Evolutionary conservation across 2,888 invertebrate genomes (phyloP).

Genomic region (Scaptomyza polygonia): DNA sequence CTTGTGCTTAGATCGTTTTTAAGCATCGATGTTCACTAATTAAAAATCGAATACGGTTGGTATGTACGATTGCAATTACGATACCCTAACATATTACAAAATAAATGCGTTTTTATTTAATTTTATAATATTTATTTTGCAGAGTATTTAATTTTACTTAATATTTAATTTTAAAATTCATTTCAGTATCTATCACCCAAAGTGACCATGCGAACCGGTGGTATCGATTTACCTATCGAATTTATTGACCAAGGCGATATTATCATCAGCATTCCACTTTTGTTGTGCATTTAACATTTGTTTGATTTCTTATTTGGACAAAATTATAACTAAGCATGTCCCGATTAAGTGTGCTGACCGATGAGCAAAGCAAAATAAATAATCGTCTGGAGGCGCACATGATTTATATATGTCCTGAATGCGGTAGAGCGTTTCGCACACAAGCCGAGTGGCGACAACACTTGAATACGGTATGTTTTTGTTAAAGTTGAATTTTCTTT

Average conservation of each 20-base stretch:
- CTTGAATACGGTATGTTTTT: conserved; percentile 58
- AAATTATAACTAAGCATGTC: conserved; percentile 43
- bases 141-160: not conserved
- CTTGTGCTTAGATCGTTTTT: not conserved
- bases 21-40: not conserved
- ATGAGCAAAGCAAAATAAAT: conserved; percentile 64
- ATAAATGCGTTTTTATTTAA: not conserved
- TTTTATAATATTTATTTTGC: not conserved
- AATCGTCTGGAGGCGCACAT: conserved; percentile 76
- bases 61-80: not conserved
- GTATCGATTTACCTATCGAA: not conserved
- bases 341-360: conserved; percentile 40
- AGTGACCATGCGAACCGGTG: not conserved
- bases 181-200: not conserved
- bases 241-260: not conserved
- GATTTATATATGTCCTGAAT: conserved; percentile 80
- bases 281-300: not conserved
- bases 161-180: not conserved
- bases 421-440: conserved; percentile 73
- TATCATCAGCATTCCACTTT: not conserved
- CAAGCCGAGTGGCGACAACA: conserved; percentile 80
- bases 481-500: not conserved
- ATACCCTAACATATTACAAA: not conserved
- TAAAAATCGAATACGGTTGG: not conserved
- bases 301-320: conserved; percentile 1